Evolutionary conservation across 2,113 vertebrate genomes (phyloP), one percentile per base, ranked within the genome.

Genomic region (Lanius collurio): DNA sequence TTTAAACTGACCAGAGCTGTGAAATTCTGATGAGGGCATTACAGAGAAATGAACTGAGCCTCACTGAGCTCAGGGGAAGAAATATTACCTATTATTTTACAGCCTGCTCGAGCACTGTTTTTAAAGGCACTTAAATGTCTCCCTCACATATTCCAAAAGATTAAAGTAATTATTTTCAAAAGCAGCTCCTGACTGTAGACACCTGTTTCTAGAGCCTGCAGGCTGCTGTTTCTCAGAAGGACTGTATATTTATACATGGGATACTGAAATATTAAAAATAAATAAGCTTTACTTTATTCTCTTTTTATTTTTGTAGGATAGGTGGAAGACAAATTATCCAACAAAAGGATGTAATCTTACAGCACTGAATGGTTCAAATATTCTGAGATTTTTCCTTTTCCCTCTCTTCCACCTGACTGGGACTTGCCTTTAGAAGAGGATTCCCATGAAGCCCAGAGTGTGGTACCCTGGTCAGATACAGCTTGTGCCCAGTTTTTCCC

Each of bases 241-340:
- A 50, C 20, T 70, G 68, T 23, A 10, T 59, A 83, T 63, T 91
- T 95, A 77, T 65, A 85, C 16, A 46, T 7, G 64, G 17, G 37
- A 85, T 63, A 83, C 21, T 55, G 56, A 89, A 97, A 93, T 81
- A 95, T 55, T 95, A 83, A 89, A 82, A 94, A 85, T 77, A 91
- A 87, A 83, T n/a, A 90, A 28, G 22, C 37, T 83, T 56, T 80
- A 59, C 41, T 93, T 76, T 80, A 77, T 86, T 86, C 30, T 80
- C n/a, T 82, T 82, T 79, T 13, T 76, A 62, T 83, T 69, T 64
- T 90, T 63, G 18, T 52, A 86, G 87, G 42, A 70, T 46, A 78
- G 27, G 20, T 60, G 23, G 60, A 83, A 90, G 68, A 86, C 31
- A 77, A 87, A 90, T 86, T 83, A 90, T 41, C 82, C 79, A 90